Evolutionary conservation across 2,113 vertebrate genomes (phyloP).

Genomic region (Platichthys flesus): DNA sequence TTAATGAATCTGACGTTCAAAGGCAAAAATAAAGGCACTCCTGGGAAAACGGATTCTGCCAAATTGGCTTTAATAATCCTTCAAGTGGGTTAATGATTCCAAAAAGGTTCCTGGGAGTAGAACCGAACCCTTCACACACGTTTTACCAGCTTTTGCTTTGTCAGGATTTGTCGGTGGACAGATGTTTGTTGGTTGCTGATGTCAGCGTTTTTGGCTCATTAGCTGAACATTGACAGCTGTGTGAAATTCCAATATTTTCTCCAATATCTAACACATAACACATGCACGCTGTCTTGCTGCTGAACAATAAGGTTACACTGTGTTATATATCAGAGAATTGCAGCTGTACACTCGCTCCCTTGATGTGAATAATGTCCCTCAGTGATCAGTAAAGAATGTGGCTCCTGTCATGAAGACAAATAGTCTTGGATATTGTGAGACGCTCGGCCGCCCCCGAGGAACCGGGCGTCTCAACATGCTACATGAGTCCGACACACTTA

Average conservation of each 20-base stretch:
- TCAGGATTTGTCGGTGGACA: too few relatives aligned
- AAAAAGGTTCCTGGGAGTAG: slow-evolving; percentile 24
- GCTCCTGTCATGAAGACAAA: slow-evolving; percentile 24
- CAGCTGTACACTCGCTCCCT: background rate
- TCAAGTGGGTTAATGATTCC: slow-evolving; percentile 39
- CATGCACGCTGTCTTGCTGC: too few relatives aligned
- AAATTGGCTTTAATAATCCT: slow-evolving; percentile 26
- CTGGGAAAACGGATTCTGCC: slow-evolving; percentile 11
- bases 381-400: slow-evolving; percentile 13
- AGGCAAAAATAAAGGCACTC: slow-evolving; percentile 33
- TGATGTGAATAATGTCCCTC: slow-evolving; percentile 19
- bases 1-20: slow-evolving; percentile 33
- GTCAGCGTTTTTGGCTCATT: background rate
- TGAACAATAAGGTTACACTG: too few relatives aligned
- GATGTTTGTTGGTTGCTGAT: slow-evolving; percentile 13
- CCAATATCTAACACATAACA: too few relatives aligned
- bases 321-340: too few relatives aligned
- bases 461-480: slow-evolving; percentile 23
- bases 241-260: too few relatives aligned
- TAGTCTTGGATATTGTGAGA: slow-evolving; percentile 36
- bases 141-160: too few relatives aligned
- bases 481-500: slow-evolving; percentile 44
- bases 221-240: too few relatives aligned
- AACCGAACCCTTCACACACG: slow-evolving; percentile 24
- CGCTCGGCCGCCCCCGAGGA: slow-evolving; percentile 32